A percentile compares a stretch with the other conserved stretches of the same genome.
These are phyloP conservation scores for Chamaetylas fuelleborni DNA, from an alignment of 2,113 vertebrate genomes.

Conservation along the genomic window DNA sequence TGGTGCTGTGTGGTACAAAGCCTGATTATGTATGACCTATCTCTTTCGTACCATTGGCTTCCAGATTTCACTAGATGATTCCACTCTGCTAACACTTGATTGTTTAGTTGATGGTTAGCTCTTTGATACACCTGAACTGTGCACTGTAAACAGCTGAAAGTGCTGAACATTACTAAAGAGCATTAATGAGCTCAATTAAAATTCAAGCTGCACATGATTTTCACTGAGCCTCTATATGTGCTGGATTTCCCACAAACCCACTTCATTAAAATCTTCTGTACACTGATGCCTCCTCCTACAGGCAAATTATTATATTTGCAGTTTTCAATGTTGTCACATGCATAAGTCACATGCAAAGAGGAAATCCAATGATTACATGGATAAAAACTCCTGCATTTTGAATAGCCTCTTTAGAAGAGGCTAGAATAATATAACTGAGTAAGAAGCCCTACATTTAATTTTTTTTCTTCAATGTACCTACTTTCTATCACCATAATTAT, in stretches of 20 bases:
- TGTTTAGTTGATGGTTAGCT: neutral
- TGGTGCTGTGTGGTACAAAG: neutral
- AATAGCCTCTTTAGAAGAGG: neutral
- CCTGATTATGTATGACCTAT: neutral
- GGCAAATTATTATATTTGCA: neutral
- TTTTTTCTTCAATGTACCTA: neutral
- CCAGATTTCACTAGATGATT: neutral
- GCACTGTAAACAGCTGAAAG: neutral
- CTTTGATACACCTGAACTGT: neutral
- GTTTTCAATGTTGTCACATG: neutral
- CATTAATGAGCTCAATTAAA: neutral
- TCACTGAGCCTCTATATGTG: neutral
- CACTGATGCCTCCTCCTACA: neutral
- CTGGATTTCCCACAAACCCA: neutral
- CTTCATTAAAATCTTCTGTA: neutral
- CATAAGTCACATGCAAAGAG: neutral
- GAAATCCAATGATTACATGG: neutral
- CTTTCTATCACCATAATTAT: neutral
- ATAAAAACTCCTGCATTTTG: neutral
- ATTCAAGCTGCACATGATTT: neutral
- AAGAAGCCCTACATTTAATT: neutral
- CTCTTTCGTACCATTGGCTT: neutral
- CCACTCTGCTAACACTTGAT: neutral
- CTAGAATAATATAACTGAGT: neutral
- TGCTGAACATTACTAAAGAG: neutral